Evolutionary conservation across 2,113 vertebrate genomes (phyloP).

Genomic region (Chionodraco myersi): DNA sequence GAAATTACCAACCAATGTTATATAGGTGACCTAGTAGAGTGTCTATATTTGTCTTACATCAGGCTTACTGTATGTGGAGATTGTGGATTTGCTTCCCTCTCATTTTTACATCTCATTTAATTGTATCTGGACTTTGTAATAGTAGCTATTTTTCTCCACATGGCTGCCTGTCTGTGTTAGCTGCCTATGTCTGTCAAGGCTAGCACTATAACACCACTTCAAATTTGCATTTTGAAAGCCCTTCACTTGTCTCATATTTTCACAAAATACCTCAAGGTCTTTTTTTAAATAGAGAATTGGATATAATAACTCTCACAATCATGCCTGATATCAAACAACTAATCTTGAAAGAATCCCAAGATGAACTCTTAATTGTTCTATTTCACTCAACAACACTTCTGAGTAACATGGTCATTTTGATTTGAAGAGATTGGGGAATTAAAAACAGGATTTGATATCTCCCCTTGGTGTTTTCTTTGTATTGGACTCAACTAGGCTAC

Average conservation of each 20-base stretch:
- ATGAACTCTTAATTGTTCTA: slow-evolving; percentile 19
- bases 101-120: slow-evolving; percentile 40
- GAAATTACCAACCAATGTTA: slow-evolving; percentile 80
- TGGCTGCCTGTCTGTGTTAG: slow-evolving; percentile 21
- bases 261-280: background rate
- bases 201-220: background rate
- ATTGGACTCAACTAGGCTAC: slow-evolving; percentile 62
- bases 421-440: slow-evolving; percentile 25
- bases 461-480: slow-evolving; percentile 44
- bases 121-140: slow-evolving; percentile 39
- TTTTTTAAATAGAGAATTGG: background rate
- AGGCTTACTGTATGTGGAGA: slow-evolving; percentile 51
- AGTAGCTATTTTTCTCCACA: slow-evolving; percentile 17
- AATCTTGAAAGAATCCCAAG: background rate
- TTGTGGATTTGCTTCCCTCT: slow-evolving; percentile 45
- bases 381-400: slow-evolving; percentile 18
- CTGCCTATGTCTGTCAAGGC: slow-evolving; percentile 17
- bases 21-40: slow-evolving; percentile 82
- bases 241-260: background rate
- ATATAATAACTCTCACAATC: slow-evolving; percentile 3
- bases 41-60: slow-evolving; percentile 80
- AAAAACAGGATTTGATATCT: slow-evolving; percentile 46
- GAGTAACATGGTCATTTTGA: slow-evolving; percentile 35
- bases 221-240: slow-evolving; percentile 2
- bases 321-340: background rate